Percentiles rank a stretch among this genome's conserved stretches.
Evolutionary conservation across 1,140 invertebrate genomes (phyloP).

Genomic region (Glossosoma conforme): DNA sequence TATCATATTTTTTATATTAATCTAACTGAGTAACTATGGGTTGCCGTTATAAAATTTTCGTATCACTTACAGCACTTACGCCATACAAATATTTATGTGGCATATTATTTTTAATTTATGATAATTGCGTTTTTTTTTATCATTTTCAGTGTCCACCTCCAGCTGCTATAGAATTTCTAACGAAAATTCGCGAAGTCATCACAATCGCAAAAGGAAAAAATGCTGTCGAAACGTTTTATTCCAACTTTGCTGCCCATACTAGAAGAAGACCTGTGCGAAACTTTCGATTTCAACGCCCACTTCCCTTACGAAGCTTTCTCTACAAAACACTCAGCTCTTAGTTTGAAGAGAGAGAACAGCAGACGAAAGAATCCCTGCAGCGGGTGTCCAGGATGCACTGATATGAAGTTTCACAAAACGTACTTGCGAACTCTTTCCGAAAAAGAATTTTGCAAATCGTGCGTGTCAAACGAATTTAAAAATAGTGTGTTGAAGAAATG

Average conservation of each 20-base stretch:
- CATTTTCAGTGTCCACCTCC: slow-evolving; percentile 71
- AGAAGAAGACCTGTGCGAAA: slow-evolving; percentile 62
- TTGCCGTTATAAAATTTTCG: too few species aligned
- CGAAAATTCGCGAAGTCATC: slow-evolving; percentile 83
- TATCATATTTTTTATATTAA: too few species aligned
- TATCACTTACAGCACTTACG: too few species aligned
- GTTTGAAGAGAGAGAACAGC: slow-evolving; percentile 54
- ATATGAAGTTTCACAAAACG: slow-evolving; percentile 36
- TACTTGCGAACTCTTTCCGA: slow-evolving; percentile 33
- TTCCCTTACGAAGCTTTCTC: slow-evolving; percentile 18
- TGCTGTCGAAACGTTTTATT: slow-evolving; percentile 74
- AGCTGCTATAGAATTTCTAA: slow-evolving; percentile 78
- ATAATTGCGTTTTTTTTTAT: slow-evolving; percentile 32
- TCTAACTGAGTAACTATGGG: too few species aligned
- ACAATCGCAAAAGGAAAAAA: slow-evolving; percentile 80
- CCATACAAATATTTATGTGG: background rate
- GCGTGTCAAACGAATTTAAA: slow-evolving; percentile 52
- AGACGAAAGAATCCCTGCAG: slow-evolving; percentile 49
- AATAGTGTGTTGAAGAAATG: slow-evolving; percentile 57
- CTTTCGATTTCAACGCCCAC: slow-evolving; percentile 25
- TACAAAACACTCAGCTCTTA: slow-evolving; percentile 32
- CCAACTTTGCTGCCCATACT: slow-evolving; percentile 76
- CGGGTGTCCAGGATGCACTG: slow-evolving; percentile 62
- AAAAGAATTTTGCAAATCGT: slow-evolving; percentile 49
- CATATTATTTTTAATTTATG: slow-evolving; percentile 5